phyloP scores from a whole-genome alignment of 2,797 vertebrate genomes.

The Rousettus madagascariensis region DNA sequence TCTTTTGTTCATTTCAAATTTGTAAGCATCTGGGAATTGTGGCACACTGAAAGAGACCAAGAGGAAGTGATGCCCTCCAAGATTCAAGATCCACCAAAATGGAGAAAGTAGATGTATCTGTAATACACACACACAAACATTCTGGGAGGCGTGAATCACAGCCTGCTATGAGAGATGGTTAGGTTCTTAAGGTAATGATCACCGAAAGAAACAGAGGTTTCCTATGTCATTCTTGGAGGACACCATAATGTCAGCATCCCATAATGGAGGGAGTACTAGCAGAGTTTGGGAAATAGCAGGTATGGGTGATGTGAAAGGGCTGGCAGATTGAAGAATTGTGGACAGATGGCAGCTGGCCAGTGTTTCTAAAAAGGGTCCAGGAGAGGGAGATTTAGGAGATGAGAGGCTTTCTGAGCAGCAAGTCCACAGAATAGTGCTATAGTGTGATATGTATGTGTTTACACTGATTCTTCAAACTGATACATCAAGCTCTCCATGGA shows the following conservation, averaged over 20 bases:
- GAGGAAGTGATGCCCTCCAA: neutral
- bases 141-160: neutral
- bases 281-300: neutral
- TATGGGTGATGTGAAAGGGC: neutral
- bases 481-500: conserved; percentile 1
- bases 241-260: neutral
- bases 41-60: neutral
- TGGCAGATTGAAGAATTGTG: conserved; percentile 25
- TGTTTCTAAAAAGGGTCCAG: conserved; percentile 22
- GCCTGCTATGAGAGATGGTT: neutral
- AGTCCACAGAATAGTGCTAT: neutral
- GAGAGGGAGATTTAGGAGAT: conserved; percentile 25
- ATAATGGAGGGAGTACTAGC: neutral
- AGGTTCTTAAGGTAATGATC: neutral
- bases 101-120: neutral
- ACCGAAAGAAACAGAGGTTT: neutral
- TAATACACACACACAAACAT: neutral
- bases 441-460: neutral
- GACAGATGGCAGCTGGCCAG: conserved; percentile 47
- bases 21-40: neutral
- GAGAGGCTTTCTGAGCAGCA: conserved; percentile 13
- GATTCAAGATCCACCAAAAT: neutral
- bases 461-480: neutral
- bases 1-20: neutral
- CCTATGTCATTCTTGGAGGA: neutral